Evolutionary conservation across 2,888 invertebrate genomes (phyloP), one percentile per base, ranked within the genome.

Genomic region (Athalia rosae): DNA sequence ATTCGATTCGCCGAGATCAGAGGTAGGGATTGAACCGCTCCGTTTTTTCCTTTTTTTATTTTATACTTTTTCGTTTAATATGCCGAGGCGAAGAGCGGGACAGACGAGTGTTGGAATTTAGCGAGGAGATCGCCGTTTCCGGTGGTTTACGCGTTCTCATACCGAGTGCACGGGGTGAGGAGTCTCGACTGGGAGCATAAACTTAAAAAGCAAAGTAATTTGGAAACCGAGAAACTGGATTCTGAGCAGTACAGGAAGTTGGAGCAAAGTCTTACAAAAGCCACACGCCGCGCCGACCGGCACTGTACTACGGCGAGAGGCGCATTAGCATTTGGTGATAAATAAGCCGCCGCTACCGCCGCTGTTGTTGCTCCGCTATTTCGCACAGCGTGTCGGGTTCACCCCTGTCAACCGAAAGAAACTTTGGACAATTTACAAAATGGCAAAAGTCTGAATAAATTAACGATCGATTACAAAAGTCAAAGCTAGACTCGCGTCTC

Each of bases 201-300:
- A 69, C 56, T 69, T 58, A 69, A 71, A 58, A 61, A 74, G 62
- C 48, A 61, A 74, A 74, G 50, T 74, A 74, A 74, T 74, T 74
- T 74, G 28, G 28, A 61, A 61, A 74, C 59, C 8, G 7, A 48
- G 61, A 1, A 62, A 61, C 48, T 50, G 47, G 61, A 59, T 48
- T 74, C 48, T 73, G 61, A 62, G 61, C 48, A 62, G 28, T 50
- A 28, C 62, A 61, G 74, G 48, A 74, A 74, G 74, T 74, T 74
- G 13, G 41, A 50, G 58, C 74, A 48, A 74, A 74, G 59, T 74
- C 61, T 74, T 74, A 74, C 61, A 74, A 74, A 74, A 74, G 74
- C 74, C 62, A 74, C 74, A 61, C 48, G 56, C 58, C 56, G 50
- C 48, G 56, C 58, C 56, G 50, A 62, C 45, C n/a, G 13, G 45